These are phyloP conservation scores for Daphoenositta chrysoptera DNA, from an alignment of 2,113 vertebrate genomes.

Conservation along the genomic window DNA sequence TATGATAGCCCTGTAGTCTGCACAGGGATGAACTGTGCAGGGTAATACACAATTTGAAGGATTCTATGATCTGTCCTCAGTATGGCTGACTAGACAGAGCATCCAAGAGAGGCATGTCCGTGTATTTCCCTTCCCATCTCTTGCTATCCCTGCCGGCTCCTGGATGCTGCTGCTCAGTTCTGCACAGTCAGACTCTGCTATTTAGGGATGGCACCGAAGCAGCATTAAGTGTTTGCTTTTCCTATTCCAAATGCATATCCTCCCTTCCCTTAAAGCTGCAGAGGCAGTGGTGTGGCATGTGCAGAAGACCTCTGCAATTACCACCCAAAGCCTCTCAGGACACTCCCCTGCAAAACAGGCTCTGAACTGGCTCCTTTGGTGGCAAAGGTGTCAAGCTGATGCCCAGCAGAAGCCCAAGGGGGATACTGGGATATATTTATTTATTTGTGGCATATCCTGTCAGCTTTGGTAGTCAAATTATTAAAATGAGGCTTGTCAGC, in stretches of 20 bases:
- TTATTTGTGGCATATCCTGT: not conserved
- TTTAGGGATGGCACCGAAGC: not conserved
- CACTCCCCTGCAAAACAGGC: fast-evolving
- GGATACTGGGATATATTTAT: not conserved
- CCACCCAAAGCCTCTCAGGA: not conserved
- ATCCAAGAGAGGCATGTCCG: not conserved
- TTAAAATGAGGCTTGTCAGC: constrained; percentile 30
- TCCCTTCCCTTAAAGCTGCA: not conserved
- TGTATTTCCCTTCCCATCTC: not conserved
- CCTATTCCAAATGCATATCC: not conserved
- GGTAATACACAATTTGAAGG: not conserved
- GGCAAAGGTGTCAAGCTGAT: not conserved
- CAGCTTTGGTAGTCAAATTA: not conserved
- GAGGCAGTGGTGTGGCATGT: fast-evolving
- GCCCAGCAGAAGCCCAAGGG: not conserved
- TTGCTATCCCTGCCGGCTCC: fast-evolving
- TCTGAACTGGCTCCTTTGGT: not conserved
- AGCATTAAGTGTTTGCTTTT: not conserved
- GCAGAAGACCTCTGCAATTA: not conserved
- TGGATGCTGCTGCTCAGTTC: not conserved
- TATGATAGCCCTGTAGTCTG: not conserved
- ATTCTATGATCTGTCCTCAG: not conserved
- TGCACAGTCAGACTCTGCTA: not conserved
- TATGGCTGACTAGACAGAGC: not conserved
- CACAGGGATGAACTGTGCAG: not conserved